A percentile compares a stretch with the other conserved stretches of the same genome.
Conservation (phyloP, 2,113 vertebrate species). For the Taxidea taxus region DNA sequence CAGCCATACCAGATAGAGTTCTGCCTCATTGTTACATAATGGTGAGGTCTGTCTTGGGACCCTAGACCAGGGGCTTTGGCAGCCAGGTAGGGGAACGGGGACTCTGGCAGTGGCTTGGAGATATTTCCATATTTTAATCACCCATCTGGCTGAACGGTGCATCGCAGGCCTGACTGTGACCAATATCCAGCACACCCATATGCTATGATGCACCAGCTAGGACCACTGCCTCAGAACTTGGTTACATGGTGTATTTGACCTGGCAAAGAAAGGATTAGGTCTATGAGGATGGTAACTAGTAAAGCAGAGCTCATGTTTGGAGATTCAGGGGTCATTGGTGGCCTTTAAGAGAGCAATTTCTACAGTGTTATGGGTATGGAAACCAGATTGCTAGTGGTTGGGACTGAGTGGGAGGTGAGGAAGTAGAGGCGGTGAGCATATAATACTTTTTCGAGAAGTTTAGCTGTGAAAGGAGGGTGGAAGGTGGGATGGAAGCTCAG, state of each 20-base stretch:
- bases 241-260: neutral
- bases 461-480: slow-evolving; percentile 65
- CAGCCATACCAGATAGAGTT: neutral
- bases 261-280: neutral
- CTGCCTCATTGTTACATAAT: neutral
- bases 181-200: neutral
- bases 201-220: neutral
- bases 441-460: slow-evolving; percentile 66
- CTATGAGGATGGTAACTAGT: neutral
- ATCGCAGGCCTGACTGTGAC: neutral
- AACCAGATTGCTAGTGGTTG: slow-evolving; percentile 68
- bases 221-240: neutral
- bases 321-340: neutral
- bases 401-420: slow-evolving; percentile 71
- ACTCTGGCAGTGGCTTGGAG: neutral
- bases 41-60: neutral
- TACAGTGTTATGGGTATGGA: neutral
- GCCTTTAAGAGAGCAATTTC: slow-evolving; percentile 69
- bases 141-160: neutral
- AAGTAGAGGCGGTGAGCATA: slow-evolving; percentile 66
- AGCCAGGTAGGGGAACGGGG: neutral
- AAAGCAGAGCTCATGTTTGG: neutral
- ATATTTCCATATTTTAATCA: neutral
- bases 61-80: neutral
- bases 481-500: slow-evolving; percentile 58